Base-by-base conservation (phyloP, 37 sponge, comb jelly and placozoan genomes). In the Beroe ovata region DNA sequence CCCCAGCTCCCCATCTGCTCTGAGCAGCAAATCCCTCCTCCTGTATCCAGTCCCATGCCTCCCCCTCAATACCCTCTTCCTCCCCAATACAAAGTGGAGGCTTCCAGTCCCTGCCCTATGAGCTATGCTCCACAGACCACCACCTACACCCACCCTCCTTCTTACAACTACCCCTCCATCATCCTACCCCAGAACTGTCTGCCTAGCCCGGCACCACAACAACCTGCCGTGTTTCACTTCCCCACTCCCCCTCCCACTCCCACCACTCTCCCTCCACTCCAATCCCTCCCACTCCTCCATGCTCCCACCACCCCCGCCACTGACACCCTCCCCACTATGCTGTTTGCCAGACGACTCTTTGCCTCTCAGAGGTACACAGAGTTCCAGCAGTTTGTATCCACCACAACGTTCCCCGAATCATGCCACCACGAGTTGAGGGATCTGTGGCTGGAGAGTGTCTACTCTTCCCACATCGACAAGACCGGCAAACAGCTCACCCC, bases 391-490 rank as follows among this genome's bases (percentile, higher is more conserved):
- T 42, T 77, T 26, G 22, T 42, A 1, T 11, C 84, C 41, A 42
- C 84, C 54, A 77, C 42, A 42, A 40, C 35, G 54, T 40, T 77
- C 84, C 84, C 84, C 21, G 47, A 39, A 14, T 39, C 42, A 38
- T 33, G 14, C 41, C 38, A 28, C 14, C 84, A 39, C 6, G 84
- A 77, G 54, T n/a, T 77, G 11, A 11, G 84, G n/a, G 84, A 77
- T 35, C 84, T 77, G 36, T 77, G 84, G 84, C 33, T 11, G 84
- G 84, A 77, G 38, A 77, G 54, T 25, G 84, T 77, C 84, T 77
- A 77, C 38, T n/a, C 26, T 20, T 32, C 19, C 47, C 84, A 77
- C 84, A 38, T 77, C 54, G 14, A 42, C 28, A 77, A 77, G 47
- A 77, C 84, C 41, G 22, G 33, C 38, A 77, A 39, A 28, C 26